Percentiles rank a stretch among this genome's conserved stretches.
Conservation (phyloP, 2,113 vertebrate species). For the Leptobrachium leishanense region DNA sequence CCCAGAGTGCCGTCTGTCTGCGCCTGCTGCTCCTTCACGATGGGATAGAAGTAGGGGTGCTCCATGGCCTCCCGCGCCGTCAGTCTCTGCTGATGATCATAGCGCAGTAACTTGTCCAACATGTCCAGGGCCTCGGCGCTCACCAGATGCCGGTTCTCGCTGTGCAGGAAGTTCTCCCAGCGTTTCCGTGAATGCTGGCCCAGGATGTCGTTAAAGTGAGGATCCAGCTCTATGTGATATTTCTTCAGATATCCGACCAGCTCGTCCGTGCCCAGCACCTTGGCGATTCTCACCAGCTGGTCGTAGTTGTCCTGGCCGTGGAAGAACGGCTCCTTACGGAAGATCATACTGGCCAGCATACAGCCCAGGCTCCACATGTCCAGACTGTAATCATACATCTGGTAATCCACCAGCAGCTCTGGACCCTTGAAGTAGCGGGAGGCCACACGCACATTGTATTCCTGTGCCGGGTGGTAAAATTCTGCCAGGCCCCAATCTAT, state of each 20-base stretch:
- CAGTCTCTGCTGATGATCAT: conserved; percentile 97
- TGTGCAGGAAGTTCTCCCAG: conserved; percentile 98
- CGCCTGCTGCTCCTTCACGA: conserved; percentile 89
- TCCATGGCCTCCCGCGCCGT: conserved; percentile 96
- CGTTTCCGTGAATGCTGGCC: conserved; percentile 96
- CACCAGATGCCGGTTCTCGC: conserved; percentile 95
- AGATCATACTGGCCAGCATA: conserved; percentile 99
- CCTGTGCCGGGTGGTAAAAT: conserved; percentile 97
- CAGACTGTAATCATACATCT: conserved; percentile 99
- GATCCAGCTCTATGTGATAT: conserved; percentile 97
- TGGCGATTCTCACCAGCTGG: conserved; percentile 97
- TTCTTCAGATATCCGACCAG: conserved; percentile 96
- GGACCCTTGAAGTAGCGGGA: conserved; percentile 98
- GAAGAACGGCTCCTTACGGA: conserved; percentile 97
- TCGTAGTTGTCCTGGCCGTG: conserved; percentile 98
- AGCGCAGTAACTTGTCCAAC: conserved; percentile 96
- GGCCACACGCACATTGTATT: conserved; percentile 98
- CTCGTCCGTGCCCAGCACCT: conserved; percentile 96
- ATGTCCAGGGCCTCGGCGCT: conserved; percentile 93
- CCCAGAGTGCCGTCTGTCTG: conserved; percentile 87
- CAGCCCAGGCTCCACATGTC: conserved; percentile 99
- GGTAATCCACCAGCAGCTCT: conserved; percentile 96
- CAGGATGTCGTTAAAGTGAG: conserved; percentile 95
- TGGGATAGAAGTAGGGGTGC: conserved; percentile 94
- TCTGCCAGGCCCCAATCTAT: conserved; percentile 98